These are phyloP conservation scores for Lysiphlebus fabarum DNA, from an alignment of 1,140 invertebrate species.

Conservation along the genomic window DNA sequence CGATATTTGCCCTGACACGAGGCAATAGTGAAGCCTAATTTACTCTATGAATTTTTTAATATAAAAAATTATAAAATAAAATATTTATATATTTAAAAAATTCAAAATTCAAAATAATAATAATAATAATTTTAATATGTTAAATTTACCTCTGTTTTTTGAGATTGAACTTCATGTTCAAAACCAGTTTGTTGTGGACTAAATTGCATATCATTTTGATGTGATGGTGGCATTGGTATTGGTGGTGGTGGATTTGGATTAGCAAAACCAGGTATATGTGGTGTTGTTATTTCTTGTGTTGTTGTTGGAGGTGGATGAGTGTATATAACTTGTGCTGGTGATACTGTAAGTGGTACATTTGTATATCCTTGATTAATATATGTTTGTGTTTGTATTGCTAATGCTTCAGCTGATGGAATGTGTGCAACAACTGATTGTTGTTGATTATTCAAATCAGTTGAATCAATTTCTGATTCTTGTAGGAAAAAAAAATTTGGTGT, in stretches of 20 bases:
- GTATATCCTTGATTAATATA: constrained; percentile 75
- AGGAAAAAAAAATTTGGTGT: constrained; percentile 52
- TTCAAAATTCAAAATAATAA: not conserved
- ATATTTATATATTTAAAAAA: not conserved
- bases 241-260: constrained; percentile 52
- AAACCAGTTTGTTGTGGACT: constrained; percentile 44
- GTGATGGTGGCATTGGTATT: constrained; percentile 52
- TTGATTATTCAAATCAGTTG: constrained; percentile 55
- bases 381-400: constrained; percentile 69
- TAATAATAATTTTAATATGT: not conserved
- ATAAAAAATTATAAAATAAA: not conserved
- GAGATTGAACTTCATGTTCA: constrained; percentile 31
- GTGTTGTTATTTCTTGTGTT: constrained; percentile 43
- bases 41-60: constrained; percentile 7
- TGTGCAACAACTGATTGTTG: constrained; percentile 47
- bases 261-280: constrained; percentile 49
- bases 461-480: constrained; percentile 74
- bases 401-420: constrained; percentile 57
- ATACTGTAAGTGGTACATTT: constrained; percentile 44
- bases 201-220: constrained; percentile 45
- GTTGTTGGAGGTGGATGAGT: constrained; percentile 37
- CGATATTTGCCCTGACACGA: not conserved
- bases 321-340: constrained; percentile 46
- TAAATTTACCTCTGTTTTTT: constrained; percentile 29
- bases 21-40: not conserved